Evolutionary conservation across 2,888 invertebrate genomes (phyloP).

Genomic region (Macaria liturata): DNA sequence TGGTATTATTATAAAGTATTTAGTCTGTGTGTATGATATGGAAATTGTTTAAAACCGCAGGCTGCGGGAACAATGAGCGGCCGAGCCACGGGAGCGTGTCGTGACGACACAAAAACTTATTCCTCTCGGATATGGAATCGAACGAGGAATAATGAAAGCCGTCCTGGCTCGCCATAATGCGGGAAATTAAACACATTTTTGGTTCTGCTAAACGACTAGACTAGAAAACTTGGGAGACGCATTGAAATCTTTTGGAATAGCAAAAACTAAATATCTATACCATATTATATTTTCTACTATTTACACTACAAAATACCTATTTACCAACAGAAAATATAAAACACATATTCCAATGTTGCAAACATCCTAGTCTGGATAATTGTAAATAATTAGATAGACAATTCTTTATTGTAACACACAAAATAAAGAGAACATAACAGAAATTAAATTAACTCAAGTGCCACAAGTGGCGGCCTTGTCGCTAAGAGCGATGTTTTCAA

Average conservation of each 20-base stretch:
- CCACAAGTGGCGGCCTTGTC: too few relatives aligned
- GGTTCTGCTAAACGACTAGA: slow-evolving; percentile 57
- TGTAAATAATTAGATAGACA: too few relatives aligned
- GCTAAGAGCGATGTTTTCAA: too few relatives aligned
- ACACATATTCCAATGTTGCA: too few relatives aligned
- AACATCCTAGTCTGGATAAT: too few relatives aligned
- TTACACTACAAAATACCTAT: too few relatives aligned
- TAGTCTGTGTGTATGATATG: slow-evolving; percentile 54
- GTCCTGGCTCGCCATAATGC: slow-evolving; percentile 70
- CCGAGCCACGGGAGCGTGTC: slow-evolving; percentile 65
- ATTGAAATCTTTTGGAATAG: slow-evolving; percentile 5
- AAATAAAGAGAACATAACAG: too few relatives aligned
- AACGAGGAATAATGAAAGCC: slow-evolving; percentile 69
- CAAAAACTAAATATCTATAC: too few relatives aligned
- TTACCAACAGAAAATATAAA: too few relatives aligned
- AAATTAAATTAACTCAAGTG: too few relatives aligned
- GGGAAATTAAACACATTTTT: slow-evolving; percentile 75
- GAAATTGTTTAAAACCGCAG: slow-evolving; percentile 70
- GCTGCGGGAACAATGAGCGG: slow-evolving; percentile 63
- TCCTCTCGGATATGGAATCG: slow-evolving; percentile 72
- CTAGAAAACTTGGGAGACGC: slow-evolving; percentile 49
- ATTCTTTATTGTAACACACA: too few relatives aligned
- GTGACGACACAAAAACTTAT: slow-evolving; percentile 74
- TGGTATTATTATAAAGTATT: slow-evolving; percentile 57
- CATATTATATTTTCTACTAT: too few relatives aligned